These are phyloP conservation scores for Ispidina lecontei DNA, from an alignment of 2,797 vertebrate genomes.

Conservation along the genomic window DNA sequence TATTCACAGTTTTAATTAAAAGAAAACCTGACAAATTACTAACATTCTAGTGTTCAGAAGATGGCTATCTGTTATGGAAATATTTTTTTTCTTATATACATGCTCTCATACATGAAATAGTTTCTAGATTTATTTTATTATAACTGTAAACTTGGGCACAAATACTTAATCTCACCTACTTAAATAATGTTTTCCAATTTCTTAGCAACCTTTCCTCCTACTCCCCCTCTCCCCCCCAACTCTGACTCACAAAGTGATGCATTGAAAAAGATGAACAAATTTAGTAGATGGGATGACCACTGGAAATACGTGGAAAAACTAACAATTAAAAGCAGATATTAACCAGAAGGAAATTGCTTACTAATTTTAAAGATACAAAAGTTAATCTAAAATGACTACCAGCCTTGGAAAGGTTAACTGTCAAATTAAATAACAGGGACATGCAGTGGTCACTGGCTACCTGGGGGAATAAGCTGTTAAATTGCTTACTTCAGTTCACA, in stretches of 20 bases:
- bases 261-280: not conserved
- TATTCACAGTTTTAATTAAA: conserved; percentile 73
- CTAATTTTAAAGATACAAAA: conserved; percentile 53
- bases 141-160: conserved; percentile 65
- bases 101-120: conserved; percentile 71
- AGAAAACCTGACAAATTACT: conserved; percentile 73
- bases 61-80: conserved; percentile 66
- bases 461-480: conserved; percentile 55
- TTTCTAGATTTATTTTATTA: conserved; percentile 70
- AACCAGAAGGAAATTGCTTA: conserved; percentile 41
- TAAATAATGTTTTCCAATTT: conserved; percentile 60
- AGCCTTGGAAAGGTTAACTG: conserved; percentile 54
- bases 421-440: conserved; percentile 41
- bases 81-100: conserved; percentile 58
- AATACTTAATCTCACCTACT: conserved; percentile 66
- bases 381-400: conserved; percentile 58
- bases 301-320: not conserved
- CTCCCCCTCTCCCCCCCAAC: not conserved
- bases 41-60: conserved; percentile 64
- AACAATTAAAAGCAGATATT: conserved; percentile 35
- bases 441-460: conserved; percentile 49
- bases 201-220: not conserved
- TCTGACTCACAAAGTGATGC: conserved; percentile 19
- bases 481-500: conserved; percentile 46
- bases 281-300: not conserved